phyloP scores from a whole-genome alignment of 1,140 invertebrate species.

The Bombus sibiricus region DNA sequence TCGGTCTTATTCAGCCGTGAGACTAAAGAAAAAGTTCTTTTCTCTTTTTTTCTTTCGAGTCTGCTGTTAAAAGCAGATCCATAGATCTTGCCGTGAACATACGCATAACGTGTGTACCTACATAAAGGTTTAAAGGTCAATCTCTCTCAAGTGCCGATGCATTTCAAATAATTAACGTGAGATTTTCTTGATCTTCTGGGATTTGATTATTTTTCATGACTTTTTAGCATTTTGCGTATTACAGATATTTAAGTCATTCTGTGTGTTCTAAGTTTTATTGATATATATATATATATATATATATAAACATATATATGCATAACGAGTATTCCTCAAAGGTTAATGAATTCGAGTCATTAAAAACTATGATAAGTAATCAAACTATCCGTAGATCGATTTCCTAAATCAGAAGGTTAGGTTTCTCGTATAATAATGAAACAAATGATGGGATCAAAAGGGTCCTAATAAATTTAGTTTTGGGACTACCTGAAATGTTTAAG shows the following conservation, averaged over 20 bases:
- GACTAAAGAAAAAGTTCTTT: constrained; percentile 13
- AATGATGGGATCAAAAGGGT: constrained; percentile 40
- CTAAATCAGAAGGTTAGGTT: constrained; percentile 1
- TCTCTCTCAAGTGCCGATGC: constrained; percentile 43
- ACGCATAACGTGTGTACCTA: neutral
- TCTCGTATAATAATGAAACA: neutral
- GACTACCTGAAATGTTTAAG: neutral
- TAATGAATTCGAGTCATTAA: constrained; percentile 4
- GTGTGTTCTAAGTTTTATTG: constrained; percentile 1
- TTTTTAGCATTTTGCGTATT: constrained; percentile 24
- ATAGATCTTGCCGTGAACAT: constrained; percentile 9
- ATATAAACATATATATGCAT: neutral
- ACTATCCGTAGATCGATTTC: neutral
- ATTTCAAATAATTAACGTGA: constrained; percentile 26
- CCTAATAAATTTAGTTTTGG: constrained; percentile 26
- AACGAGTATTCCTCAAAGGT: neutral
- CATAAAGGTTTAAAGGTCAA: neutral
- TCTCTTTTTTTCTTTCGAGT: constrained; percentile 5
- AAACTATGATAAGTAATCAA: constrained; percentile 19
- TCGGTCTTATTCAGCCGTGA: constrained; percentile 4
- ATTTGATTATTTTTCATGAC: constrained; percentile 20
- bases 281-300: neutral
- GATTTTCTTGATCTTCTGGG: constrained; percentile 21
- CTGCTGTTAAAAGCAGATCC: constrained; percentile 1
- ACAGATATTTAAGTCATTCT: constrained; percentile 2